Conservation (phyloP, 2,797 vertebrate species). For the Mormyrops boulengeri region DNA sequence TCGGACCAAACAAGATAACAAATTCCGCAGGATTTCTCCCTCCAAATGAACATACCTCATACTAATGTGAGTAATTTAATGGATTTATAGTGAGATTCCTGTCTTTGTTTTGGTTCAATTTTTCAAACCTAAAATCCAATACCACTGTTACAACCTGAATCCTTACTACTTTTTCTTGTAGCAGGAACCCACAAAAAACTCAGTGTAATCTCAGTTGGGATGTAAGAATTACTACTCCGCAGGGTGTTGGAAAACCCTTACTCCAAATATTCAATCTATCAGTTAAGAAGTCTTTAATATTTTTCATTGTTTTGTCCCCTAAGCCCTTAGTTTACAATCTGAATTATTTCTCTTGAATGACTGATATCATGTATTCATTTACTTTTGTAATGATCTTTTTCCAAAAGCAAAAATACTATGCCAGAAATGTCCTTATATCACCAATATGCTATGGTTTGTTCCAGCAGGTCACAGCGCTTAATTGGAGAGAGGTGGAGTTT, state of each 20-base stretch:
- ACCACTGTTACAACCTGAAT: not conserved
- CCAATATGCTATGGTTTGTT: not conserved
- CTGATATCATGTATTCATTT: not conserved
- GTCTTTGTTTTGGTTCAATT: not conserved
- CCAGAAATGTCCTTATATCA: not conserved
- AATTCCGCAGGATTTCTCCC: not conserved
- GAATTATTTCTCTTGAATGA: not conserved
- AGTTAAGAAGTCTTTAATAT: not conserved
- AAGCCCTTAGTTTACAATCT: not conserved
- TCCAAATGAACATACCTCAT: not conserved
- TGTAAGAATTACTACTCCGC: not conserved
- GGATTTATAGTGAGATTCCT: not conserved
- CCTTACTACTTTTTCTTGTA: not conserved
- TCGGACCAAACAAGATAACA: conserved; percentile 12
- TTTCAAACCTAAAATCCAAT: not conserved
- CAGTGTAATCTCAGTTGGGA: not conserved
- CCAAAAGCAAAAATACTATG: not conserved
- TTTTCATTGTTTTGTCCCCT: not conserved
- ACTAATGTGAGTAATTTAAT: not conserved
- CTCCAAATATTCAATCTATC: not conserved
- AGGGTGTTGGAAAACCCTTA: not conserved
- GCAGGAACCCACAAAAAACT: not conserved
- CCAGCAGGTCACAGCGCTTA: not conserved
- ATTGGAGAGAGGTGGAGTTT: not conserved
- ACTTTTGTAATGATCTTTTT: not conserved